Conservation (phyloP, 1,140 invertebrate genomes). For the Periplaneta americana region DNA sequence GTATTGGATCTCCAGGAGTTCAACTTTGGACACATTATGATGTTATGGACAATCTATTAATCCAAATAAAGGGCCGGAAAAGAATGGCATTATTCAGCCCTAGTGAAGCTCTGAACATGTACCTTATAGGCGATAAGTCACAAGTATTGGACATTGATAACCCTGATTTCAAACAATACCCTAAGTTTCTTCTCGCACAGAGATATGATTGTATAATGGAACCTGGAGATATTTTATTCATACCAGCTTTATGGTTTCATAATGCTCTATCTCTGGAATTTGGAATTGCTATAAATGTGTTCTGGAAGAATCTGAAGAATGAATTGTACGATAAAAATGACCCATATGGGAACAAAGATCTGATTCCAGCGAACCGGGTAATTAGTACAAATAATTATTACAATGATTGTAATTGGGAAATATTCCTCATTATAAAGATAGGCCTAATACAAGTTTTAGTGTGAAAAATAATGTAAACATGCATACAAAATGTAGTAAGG, state of each 20-base stretch:
- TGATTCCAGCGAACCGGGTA: constrained; percentile 38
- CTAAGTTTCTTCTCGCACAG: constrained; percentile 39
- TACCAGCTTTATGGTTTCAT: constrained; percentile 60
- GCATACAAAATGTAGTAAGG: too few relatives aligned
- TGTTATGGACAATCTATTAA: constrained; percentile 55
- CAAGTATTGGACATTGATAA: constrained; percentile 49
- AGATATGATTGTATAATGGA: constrained; percentile 41
- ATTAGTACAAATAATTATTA: too few relatives aligned
- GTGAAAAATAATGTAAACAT: too few relatives aligned
- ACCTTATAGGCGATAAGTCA: constrained; percentile 55
- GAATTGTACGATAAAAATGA: constrained; percentile 49
- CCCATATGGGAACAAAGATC: constrained; percentile 53
- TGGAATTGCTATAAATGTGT: constrained; percentile 52
- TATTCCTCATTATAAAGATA: too few relatives aligned
- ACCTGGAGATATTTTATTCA: constrained; percentile 53
- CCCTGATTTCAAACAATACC: constrained; percentile 43
- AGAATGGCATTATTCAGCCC: constrained; percentile 48
- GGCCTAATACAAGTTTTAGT: too few relatives aligned
- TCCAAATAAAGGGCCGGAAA: constrained; percentile 49
- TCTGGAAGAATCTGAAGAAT: constrained; percentile 48
- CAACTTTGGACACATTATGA: constrained; percentile 61
- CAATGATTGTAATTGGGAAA: too few relatives aligned
- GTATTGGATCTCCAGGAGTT: constrained; percentile 44
- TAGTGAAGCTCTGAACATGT: constrained; percentile 44
- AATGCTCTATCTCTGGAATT: constrained; percentile 46